Base-by-base conservation (phyloP, 2,797 vertebrate species). In the Anabacerthia variegaticeps region DNA sequence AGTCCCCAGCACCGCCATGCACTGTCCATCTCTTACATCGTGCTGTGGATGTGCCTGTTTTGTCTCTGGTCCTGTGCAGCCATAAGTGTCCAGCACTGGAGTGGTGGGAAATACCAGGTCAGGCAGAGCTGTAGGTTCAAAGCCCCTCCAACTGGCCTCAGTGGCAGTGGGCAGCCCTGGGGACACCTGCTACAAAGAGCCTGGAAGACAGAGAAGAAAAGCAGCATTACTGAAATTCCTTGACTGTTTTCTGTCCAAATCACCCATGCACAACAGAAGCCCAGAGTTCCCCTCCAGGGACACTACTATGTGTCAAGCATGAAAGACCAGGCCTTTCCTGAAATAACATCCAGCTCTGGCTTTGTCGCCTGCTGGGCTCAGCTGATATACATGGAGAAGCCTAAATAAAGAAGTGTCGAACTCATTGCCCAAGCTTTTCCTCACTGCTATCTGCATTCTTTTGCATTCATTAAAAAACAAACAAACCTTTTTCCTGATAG, bases 401-500 rank as follows among this genome's bases (percentile, higher is more conserved):
- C 94, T 93, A 95, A 95, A 96, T 93, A 96, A 94, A 95, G 89
- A 95, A 96, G 63, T 49, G 65, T 68, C 9, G 68, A 96, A 90
- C 61, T 92, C 93, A 66, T 58, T 85, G 80, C 74, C 80, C 85
- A 87, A 89, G 95, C 61, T 96, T 96, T 96, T 96, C 95, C 88
- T 93, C 80, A 76, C 49, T 0, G 2, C 67, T 92, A 80, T 95
- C 94, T 96, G 77, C 94, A 94, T 95, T 95, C 92, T 87, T 96
- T 87, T 91, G 88, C 90, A 87, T 85, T 91, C 85, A 96, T 96
- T 94, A 95, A 89, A 93, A 96, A 95, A 95, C 89, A 97, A 97
- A 96, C 94, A 87, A 97, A 83, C 88, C 85, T 94, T 80, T 91
- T 96, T 96, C 96, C 96, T 95, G 95, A 79, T 76, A 79, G 79